A percentile compares a stretch with the other conserved stretches of the same genome.
phyloP scores from a whole-genome alignment of 2,888 invertebrate species.

The Scaptomyza flava region DNA sequence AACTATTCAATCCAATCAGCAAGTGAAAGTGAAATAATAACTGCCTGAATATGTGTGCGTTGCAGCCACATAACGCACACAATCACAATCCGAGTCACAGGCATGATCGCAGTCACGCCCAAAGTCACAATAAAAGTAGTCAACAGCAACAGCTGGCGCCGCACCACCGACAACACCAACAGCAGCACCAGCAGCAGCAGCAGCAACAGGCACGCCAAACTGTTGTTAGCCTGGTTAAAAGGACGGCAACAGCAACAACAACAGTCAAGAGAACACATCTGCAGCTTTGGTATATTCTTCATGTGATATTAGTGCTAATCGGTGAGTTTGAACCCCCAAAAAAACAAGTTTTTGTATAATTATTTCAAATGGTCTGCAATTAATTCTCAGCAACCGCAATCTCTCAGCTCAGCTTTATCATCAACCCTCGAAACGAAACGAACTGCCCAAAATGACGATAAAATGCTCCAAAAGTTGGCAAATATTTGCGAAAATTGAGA shows the following conservation, averaged over 20 bases:
- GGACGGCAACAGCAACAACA: slow-evolving; percentile 23
- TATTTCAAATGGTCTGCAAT: slow-evolving; percentile 55
- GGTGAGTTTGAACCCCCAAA: slow-evolving; percentile 76
- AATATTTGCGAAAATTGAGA: slow-evolving; percentile 45
- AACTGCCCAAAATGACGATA: slow-evolving; percentile 11
- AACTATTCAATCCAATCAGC: too few relatives aligned
- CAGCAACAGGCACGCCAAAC: slow-evolving; percentile 58
- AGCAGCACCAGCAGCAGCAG: slow-evolving; percentile 39
- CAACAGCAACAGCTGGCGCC: slow-evolving; percentile 33
- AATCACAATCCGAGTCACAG: slow-evolving; percentile 15
- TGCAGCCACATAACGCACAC: slow-evolving; percentile 56
- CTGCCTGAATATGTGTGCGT: slow-evolving; percentile 63
- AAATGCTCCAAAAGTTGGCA: slow-evolving; percentile 42
- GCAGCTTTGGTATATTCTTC: slow-evolving; percentile 82
- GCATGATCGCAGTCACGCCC: slow-evolving; percentile 10
- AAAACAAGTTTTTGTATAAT: slow-evolving; percentile 33
- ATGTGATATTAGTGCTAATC: slow-evolving; percentile 83
- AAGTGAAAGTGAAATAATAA: slow-evolving; percentile 57
- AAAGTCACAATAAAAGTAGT: slow-evolving; percentile 32
- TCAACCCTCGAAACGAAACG: background rate
- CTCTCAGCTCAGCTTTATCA: background rate
- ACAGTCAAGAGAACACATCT: slow-evolving; percentile 51
- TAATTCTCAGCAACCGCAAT: slow-evolving; percentile 16
- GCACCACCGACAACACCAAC: slow-evolving; percentile 45
- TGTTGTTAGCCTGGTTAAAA: slow-evolving; percentile 37